A percentile compares a stretch with the other conserved stretches of the same genome.
These are phyloP conservation scores for Hirtodrosophila histrioides DNA, from an alignment of 2,888 invertebrate species.

Conservation along the genomic window DNA sequence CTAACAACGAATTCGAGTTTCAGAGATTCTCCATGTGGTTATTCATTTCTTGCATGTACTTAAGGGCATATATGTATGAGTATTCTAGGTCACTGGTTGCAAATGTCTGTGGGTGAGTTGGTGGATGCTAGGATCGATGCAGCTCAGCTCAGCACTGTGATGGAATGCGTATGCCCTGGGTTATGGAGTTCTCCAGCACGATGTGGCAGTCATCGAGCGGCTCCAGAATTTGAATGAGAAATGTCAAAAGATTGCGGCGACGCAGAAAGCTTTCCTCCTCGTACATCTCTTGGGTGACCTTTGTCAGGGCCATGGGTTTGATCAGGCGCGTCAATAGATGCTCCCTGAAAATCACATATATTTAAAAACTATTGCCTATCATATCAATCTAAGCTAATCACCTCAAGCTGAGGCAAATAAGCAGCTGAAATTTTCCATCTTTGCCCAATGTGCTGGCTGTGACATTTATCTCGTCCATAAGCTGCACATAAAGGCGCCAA, in stretches of 20 bases:
- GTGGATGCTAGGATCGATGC: constrained; percentile 13
- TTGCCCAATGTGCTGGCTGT: constrained; percentile 93
- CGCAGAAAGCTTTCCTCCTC: constrained; percentile 98
- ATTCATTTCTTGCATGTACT: constrained; percentile 24
- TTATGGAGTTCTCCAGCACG: constrained; percentile 93
- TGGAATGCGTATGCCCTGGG: constrained; percentile 85
- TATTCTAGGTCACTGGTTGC: constrained; percentile 79
- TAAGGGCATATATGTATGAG: constrained; percentile 72
- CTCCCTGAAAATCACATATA: constrained; percentile 86
- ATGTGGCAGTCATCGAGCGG: constrained; percentile 94
- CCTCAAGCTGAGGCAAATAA: constrained; percentile 97
- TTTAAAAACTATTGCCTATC: neutral
- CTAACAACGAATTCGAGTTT: constrained; percentile 55
- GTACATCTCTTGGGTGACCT: constrained; percentile 96
- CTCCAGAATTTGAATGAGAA: constrained; percentile 95
- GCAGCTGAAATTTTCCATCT: constrained; percentile 98
- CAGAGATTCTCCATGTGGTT: constrained; percentile 50
- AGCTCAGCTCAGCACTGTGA: constrained; percentile 81
- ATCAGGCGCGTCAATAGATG: constrained; percentile 95
- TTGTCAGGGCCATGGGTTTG: constrained; percentile 94
- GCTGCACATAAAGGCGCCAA: constrained; percentile 94
- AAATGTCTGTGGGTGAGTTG: constrained; percentile 65
- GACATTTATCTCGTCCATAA: constrained; percentile 94
- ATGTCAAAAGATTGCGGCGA: constrained; percentile 92
- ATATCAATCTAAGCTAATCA: constrained; percentile 82